Evolutionary conservation across 2,888 invertebrate species (phyloP).

Genomic region (Alloplasta piceator): DNA sequence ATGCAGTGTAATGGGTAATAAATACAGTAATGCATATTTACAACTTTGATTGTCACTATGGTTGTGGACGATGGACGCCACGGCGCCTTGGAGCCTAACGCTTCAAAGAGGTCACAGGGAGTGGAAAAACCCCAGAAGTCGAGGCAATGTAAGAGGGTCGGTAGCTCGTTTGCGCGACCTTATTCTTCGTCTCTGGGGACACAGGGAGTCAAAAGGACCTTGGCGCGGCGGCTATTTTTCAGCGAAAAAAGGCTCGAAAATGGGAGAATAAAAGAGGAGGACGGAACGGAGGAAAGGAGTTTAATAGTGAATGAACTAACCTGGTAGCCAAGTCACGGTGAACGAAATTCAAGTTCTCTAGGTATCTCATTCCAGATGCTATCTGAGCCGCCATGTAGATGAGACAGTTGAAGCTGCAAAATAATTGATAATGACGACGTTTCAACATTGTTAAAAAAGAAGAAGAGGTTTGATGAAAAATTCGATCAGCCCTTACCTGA

Average conservation of each 20-base stretch:
- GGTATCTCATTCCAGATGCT: constrained; percentile 95
- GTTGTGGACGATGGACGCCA: constrained; percentile 7
- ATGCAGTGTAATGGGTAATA: no score
- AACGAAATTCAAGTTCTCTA: constrained; percentile 94
- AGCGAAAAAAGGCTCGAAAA: constrained; percentile 1
- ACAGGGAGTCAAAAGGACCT: constrained; percentile 32
- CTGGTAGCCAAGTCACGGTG: constrained; percentile 95
- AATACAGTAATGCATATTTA: no score
- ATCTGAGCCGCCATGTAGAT: constrained; percentile 93
- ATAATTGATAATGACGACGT: neutral
- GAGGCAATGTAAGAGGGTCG: constrained; percentile 9
- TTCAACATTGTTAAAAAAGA: neutral
- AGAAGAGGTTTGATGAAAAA: no score
- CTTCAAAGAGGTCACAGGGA: constrained; percentile 8
- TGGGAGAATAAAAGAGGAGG: constrained; percentile 6
- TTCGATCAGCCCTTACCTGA: constrained; percentile 83
- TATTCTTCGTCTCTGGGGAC: constrained; percentile 30
- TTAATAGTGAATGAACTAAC: constrained; percentile 79
- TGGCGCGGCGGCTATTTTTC: constrained; percentile 24
- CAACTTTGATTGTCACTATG: no score
- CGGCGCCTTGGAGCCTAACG: constrained; percentile 12
- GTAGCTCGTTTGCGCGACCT: constrained; percentile 34
- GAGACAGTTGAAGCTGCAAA: constrained; percentile 88
- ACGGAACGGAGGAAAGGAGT: neutral
- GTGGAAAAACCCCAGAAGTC: neutral